phyloP scores from a whole-genome alignment of 2,797 vertebrate genomes.

The Clamator glandarius region DNA sequence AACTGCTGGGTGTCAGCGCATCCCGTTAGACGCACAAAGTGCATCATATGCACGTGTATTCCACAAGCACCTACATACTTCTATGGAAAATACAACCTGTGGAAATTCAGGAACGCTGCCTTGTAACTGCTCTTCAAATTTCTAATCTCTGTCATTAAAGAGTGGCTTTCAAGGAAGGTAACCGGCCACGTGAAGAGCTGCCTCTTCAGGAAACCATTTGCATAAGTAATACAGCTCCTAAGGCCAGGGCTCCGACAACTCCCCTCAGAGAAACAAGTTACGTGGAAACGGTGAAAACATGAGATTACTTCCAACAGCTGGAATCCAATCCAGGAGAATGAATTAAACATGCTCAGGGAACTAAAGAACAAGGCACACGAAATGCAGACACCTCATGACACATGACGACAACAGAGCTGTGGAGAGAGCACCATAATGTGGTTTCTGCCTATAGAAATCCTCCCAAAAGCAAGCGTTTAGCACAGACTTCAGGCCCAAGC shows the following conservation, averaged over 20 bases:
- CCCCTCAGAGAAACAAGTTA: not conserved
- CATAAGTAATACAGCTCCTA: not conserved
- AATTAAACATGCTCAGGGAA: not conserved
- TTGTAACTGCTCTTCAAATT: not conserved
- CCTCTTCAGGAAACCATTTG: not conserved
- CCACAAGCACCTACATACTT: accelerated
- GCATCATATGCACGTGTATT: accelerated
- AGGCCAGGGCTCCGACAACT: not conserved
- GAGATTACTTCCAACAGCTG: accelerated
- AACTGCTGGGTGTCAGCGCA: accelerated
- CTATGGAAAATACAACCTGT: not conserved
- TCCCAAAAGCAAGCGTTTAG: accelerated
- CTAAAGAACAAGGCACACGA: accelerated
- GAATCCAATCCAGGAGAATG: not conserved
- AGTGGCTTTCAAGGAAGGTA: not conserved
- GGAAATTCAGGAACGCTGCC: not conserved
- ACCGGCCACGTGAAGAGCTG: not conserved
- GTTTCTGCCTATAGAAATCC: not conserved
- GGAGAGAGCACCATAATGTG: accelerated
- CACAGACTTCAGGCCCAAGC: accelerated
- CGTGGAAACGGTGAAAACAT: not conserved
- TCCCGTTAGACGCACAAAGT: not conserved
- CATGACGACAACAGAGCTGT: accelerated
- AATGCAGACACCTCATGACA: accelerated
- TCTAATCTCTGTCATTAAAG: accelerated